Conservation (phyloP, 2,113 vertebrate genomes). For the Canis aureus region DNA sequence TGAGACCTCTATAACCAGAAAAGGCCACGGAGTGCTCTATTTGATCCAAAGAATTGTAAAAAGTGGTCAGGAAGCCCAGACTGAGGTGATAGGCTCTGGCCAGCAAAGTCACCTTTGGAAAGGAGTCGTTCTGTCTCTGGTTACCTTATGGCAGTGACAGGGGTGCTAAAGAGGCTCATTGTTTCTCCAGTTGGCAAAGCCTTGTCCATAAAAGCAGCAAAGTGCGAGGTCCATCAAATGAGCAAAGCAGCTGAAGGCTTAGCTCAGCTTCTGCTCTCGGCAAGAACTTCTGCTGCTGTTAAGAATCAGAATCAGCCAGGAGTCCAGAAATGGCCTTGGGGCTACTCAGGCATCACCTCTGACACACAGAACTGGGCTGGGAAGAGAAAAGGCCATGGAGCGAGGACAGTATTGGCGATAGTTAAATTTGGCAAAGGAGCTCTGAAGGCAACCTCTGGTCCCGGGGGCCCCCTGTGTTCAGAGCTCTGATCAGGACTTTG, state of each 20-base stretch:
- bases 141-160: constrained; percentile 71
- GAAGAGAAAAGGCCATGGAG: neutral
- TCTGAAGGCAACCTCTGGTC: constrained; percentile 40
- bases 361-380: neutral
- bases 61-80: constrained; percentile 77
- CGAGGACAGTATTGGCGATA: neutral
- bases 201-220: constrained; percentile 51
- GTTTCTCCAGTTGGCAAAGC: constrained; percentile 70
- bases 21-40: constrained; percentile 66
- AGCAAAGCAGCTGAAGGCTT: constrained; percentile 57
- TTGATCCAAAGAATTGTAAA: constrained; percentile 77
- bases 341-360: neutral
- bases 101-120: constrained; percentile 76
- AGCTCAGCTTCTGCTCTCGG: neutral
- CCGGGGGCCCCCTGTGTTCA: neutral
- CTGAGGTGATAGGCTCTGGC: constrained; percentile 79
- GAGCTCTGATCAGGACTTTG: neutral
- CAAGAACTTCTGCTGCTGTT: neutral
- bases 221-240: constrained; percentile 16
- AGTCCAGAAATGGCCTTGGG: neutral
- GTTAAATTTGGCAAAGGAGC: neutral
- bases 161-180: constrained; percentile 74
- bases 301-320: neutral
- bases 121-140: constrained; percentile 70
- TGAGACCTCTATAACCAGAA: constrained; percentile 77